These are phyloP conservation scores for Morinoia aosen DNA, from an alignment of 2,888 invertebrate species.

Conservation along the genomic window DNA sequence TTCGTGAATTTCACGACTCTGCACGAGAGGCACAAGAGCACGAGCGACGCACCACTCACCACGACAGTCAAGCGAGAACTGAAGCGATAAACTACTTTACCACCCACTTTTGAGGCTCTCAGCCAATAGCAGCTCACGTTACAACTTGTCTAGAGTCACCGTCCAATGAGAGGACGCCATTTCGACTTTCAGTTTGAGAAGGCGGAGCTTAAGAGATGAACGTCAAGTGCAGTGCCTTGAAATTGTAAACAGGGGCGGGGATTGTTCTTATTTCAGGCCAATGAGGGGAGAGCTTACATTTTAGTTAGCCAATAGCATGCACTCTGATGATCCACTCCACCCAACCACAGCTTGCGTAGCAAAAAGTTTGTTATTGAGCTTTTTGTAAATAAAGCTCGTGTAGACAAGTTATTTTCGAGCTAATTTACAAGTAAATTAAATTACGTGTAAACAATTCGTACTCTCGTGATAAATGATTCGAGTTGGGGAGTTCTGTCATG, in stretches of 20 bases:
- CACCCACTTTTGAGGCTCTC: neutral
- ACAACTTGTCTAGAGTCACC: neutral
- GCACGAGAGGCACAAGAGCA: neutral
- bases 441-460: no score
- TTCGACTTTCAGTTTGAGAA: neutral
- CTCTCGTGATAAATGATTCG: no score
- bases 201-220: neutral
- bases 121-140: neutral
- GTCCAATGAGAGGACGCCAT: neutral
- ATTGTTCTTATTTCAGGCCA: neutral
- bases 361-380: neutral
- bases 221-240: neutral
- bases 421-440: no score
- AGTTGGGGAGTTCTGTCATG: no score
- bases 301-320: neutral
- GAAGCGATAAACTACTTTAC: neutral
- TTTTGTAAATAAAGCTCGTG: neutral
- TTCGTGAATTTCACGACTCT: neutral
- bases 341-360: neutral
- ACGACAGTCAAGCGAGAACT: neutral
- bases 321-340: neutral
- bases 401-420: neutral
- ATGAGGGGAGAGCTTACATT: neutral
- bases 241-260: neutral
- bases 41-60: neutral